Conservation (phyloP, 2,888 invertebrate species). For the Drosophila leonis region DNA sequence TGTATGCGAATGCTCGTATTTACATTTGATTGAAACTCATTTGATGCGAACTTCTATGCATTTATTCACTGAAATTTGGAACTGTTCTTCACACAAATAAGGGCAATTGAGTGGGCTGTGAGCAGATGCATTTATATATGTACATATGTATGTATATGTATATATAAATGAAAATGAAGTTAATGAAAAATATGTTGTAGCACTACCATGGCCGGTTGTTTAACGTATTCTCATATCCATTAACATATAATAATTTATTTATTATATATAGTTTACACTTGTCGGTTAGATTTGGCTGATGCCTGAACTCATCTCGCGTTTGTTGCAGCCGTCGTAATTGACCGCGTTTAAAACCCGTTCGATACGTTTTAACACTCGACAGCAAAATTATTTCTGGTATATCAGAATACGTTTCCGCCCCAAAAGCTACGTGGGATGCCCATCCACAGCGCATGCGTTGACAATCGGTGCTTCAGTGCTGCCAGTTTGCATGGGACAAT, state of each 20-base stretch:
- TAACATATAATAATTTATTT: background rate
- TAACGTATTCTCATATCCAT: constrained; percentile 1
- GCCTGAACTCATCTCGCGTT: constrained; percentile 45
- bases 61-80: background rate
- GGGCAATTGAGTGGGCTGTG: background rate
- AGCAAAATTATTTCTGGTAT: constrained; percentile 84
- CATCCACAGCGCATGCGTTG: constrained; percentile 60
- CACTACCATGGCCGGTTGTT: constrained; percentile 49
- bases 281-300: constrained; percentile 4
- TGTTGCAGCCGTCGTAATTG: constrained; percentile 55
- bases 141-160: background rate
- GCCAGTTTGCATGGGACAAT: constrained; percentile 14
- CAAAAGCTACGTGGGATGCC: constrained; percentile 63
- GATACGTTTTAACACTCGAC: constrained; percentile 78
- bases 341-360: constrained; percentile 82
- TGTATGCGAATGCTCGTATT: background rate
- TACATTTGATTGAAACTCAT: background rate
- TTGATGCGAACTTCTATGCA: background rate
- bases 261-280: constrained; percentile 23
- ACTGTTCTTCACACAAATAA: constrained; percentile 4
- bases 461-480: constrained; percentile 16
- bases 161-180: background rate
- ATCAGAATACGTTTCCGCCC: constrained; percentile 85
- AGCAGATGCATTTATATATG: background rate
- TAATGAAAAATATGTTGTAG: constrained; percentile 22